Evolutionary conservation across 2,113 vertebrate genomes (phyloP).

Genomic region (Poicephalus meyeri): DNA sequence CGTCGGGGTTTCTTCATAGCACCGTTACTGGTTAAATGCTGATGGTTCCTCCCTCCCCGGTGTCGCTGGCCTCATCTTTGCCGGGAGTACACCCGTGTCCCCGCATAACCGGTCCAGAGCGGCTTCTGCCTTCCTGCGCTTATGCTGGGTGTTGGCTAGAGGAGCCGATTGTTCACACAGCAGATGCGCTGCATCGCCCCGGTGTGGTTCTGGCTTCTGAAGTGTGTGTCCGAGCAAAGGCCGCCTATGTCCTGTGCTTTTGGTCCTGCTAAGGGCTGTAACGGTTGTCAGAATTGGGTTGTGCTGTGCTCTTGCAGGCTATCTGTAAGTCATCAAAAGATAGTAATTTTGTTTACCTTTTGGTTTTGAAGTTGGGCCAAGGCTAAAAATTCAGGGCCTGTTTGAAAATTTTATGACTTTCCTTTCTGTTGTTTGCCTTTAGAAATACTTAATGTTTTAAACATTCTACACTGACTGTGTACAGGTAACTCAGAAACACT

Average conservation of each 20-base stretch:
- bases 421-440: background rate
- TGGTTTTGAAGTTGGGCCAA: background rate
- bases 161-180: background rate
- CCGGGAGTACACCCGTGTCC: accelerated
- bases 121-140: accelerated
- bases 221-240: background rate
- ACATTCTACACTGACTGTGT: accelerated
- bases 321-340: background rate
- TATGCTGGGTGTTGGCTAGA: accelerated
- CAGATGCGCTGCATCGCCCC: background rate
- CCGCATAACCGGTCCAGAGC: too few relatives aligned
- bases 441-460: background rate
- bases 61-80: accelerated
- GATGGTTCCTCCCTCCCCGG: background rate
- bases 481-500: background rate
- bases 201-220: background rate
- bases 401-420: background rate
- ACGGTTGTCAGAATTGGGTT: background rate
- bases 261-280: background rate
- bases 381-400: background rate
- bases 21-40: accelerated
- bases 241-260: accelerated
- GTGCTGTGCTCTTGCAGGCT: background rate
- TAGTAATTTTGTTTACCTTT: background rate
- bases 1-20: accelerated